Percentiles rank a stretch among this genome's conserved stretches.
These are phyloP conservation scores for Patella ulyssiponensis DNA, from an alignment of 2,888 invertebrate genomes.

Conservation along the genomic window DNA sequence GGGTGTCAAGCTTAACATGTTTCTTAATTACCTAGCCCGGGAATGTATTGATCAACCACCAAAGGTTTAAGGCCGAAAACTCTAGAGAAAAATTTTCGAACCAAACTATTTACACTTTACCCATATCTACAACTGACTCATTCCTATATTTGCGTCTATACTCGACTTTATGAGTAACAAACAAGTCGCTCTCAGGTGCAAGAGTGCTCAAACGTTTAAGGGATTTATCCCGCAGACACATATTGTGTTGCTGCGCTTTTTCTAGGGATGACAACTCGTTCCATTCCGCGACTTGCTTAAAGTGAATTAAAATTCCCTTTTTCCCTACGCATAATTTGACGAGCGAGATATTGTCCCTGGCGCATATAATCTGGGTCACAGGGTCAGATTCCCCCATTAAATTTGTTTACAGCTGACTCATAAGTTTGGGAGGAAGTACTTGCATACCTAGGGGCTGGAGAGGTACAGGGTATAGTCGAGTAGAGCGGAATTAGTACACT, in stretches of 20 bases:
- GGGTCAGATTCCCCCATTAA: too few species aligned
- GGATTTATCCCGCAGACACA: slow-evolving; percentile 13
- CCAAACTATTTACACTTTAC: slow-evolving; percentile 5
- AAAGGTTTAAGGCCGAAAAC: background rate
- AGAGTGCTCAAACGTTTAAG: slow-evolving; percentile 9
- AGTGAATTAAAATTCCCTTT: slow-evolving; percentile 41
- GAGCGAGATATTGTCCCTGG: too few species aligned
- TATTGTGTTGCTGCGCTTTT: background rate
- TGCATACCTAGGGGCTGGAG: too few species aligned
- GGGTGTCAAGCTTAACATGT: background rate
- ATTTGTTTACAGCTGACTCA: too few species aligned
- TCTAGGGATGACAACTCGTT: slow-evolving; percentile 33
- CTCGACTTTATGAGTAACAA: background rate
- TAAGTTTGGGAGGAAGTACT: too few species aligned
- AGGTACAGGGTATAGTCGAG: too few species aligned
- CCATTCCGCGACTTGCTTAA: slow-evolving; percentile 41
- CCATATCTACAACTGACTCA: too few species aligned
- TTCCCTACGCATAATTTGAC: slow-evolving; percentile 22
- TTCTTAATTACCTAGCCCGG: background rate
- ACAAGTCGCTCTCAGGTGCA: background rate
- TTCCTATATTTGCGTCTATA: background rate
- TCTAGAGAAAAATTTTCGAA: background rate
- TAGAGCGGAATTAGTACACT: too few species aligned
- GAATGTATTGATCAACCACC: background rate
- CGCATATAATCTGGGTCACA: too few species aligned